These are phyloP conservation scores for Alosa sapidissima DNA, from an alignment of 2,797 vertebrate species.

Conservation along the genomic window DNA sequence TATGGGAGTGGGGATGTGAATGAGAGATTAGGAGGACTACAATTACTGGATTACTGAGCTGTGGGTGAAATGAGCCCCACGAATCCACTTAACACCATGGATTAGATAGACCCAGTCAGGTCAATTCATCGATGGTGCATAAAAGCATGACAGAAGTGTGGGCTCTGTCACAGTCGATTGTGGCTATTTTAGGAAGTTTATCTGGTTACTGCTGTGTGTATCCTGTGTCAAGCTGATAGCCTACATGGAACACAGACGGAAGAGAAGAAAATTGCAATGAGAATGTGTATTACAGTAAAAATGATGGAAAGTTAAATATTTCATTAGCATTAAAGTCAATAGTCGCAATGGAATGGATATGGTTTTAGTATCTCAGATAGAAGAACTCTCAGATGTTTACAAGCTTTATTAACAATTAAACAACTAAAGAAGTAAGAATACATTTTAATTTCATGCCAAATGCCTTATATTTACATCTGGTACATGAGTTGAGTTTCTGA, in stretches of 20 bases:
- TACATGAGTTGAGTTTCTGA: background rate
- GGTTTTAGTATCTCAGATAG: background rate
- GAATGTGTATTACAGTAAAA: background rate
- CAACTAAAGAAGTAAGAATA: too few species aligned
- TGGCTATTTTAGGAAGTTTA: background rate
- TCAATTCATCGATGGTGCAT: background rate
- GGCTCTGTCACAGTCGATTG: background rate
- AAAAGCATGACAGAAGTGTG: constrained; percentile 2
- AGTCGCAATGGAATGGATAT: background rate
- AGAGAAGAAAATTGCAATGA: background rate
- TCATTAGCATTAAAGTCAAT: too few species aligned
- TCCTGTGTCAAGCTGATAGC: background rate
- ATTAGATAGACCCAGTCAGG: constrained; percentile 3
- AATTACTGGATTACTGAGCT: constrained; percentile 7
- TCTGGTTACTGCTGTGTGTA: background rate
- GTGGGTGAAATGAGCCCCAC: background rate
- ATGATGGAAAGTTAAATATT: background rate
- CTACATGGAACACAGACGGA: background rate
- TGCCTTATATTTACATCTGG: too few species aligned
- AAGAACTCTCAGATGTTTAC: too few species aligned
- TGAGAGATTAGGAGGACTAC: background rate
- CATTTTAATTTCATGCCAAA: too few species aligned
- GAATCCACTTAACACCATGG: constrained; percentile 13
- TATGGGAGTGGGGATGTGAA: background rate
- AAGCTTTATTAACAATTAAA: too few species aligned